Base-by-base conservation (phyloP, 2,113 vertebrate species). In the Anhinga anhinga region DNA sequence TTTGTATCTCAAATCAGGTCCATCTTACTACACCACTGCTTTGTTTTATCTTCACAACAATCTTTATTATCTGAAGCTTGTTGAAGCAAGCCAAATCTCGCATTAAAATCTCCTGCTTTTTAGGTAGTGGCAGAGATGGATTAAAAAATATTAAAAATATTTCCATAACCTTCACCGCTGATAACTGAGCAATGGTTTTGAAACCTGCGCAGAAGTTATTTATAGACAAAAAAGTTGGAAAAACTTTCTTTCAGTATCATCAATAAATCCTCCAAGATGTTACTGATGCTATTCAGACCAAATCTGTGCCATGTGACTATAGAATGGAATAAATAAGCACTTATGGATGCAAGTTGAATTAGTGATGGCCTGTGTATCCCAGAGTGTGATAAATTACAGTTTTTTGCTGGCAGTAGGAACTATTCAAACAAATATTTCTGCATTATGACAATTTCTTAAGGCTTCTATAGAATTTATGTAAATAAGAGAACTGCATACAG, bases 381-480 rank as follows among this genome's bases (percentile, higher is more conserved):
- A 70, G 86, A 95, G 87, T 93, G 73, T 82, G 62, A 90, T 45
- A 86, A 96, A 94, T 95, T 93, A 94, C 40, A 92, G 62, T 70
- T 92, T 95, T 27, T 70, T 95, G 36, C 50, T 94, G 71, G 44
- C 79, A 94, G 82, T 70, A 95, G 76, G 79, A 97, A 13, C 59
- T 94, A 94, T 90, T 97, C 82, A 94, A 96, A 92, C 71, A 96
- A 95, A 81, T 94, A 93, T 91, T 97, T 94, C 73, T 94, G 74
- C 83, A 85, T 83, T 90, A 91, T 77, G 79, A 85, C 55, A 82
- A 58, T 86, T 95, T 95, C 78, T 95, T 91, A 52, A 82, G 61
- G 34, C 49, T 86, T 81, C 74, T 78, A 25, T 52, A 86, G 76
- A 87, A 69, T 76, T 90, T 9, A 42, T 5, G 2, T 63, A 67